These are phyloP conservation scores for Ammodramus savannarum DNA, from an alignment of 2,113 vertebrate species.

Conservation along the genomic window DNA sequence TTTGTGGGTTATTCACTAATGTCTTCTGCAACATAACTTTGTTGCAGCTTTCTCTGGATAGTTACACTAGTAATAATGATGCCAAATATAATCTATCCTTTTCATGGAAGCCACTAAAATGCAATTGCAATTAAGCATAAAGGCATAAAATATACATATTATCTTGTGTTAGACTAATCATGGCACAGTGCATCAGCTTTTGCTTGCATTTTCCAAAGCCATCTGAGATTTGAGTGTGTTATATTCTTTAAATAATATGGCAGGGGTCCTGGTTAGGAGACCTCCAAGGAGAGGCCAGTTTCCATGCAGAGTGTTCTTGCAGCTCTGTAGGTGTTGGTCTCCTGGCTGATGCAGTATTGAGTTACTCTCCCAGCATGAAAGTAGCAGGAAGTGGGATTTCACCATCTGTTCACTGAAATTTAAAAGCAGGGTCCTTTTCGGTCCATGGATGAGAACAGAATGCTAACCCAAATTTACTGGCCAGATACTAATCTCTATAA, in stretches of 20 bases:
- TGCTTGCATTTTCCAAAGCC: background rate
- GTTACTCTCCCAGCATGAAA: slow-evolving; percentile 44
- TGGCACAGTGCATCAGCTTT: background rate
- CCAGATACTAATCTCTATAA: background rate
- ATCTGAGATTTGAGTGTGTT: background rate
- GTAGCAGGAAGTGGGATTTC: slow-evolving; percentile 40
- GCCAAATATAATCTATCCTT: background rate
- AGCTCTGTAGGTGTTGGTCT: slow-evolving; percentile 46
- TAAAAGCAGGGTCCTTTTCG: slow-evolving; percentile 30
- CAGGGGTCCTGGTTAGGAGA: background rate
- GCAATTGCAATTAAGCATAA: background rate
- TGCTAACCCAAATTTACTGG: background rate
- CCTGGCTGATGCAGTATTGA: slow-evolving; percentile 18
- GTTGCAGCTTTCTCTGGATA: background rate
- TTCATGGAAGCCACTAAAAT: background rate
- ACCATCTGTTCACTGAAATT: slow-evolving; percentile 52
- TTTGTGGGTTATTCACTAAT: slow-evolving; percentile 10
- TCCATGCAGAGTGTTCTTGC: background rate
- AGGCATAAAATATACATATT: slow-evolving; percentile 7
- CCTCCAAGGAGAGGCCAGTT: slow-evolving; percentile 19
- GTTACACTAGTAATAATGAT: background rate
- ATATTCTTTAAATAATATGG: background rate
- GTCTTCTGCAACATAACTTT: slow-evolving; percentile 8
- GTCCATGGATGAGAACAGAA: background rate
- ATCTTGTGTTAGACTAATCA: background rate